Base-by-base conservation (phyloP, 2,888 invertebrate genomes). In the Cenopis cana region DNA sequence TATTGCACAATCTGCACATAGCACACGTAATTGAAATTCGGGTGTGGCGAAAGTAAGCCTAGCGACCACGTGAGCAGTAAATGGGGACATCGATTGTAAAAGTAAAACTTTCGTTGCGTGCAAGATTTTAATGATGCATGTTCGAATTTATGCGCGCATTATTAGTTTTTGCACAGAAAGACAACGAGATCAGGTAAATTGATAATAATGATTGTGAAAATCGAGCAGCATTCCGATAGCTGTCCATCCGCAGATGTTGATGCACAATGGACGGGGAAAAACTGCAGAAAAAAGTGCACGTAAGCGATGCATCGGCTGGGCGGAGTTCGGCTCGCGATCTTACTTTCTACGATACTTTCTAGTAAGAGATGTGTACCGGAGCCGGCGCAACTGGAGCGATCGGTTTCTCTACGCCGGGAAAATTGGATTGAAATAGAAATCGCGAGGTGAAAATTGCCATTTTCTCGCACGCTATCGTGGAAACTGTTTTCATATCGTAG, bases 291-390 rank as follows among this genome's bases (percentile, higher is more conserved):
- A 90, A 89, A 88, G 82, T 81, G 86, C 85, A 86, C 88, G 89
- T 89, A 89, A 90, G 90, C 85, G 85, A 87, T 86, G 89, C 87
- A 89, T 87, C 86, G 83, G 80, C 85, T 82, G 87, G 83, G 82
- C 86, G 87, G 84, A 88, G 89, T 88, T 86, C 84, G 85, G 81
- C 82, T 85, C 82, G 82, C 89, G 88, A 89, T 92, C 88, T 93
- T 93, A 93, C 93, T 93, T 93, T 93, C 93, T 91, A 93, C 87
- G 82, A 91, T 89, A 93, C 93, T 93, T 93, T 93, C 93, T 93
- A 93, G 91, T 88, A 86, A 90, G 90, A 91, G 92, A 93, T 93
- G 91, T 93, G 91, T 92, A 91, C 88, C 91, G 89, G 80, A 81
- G 87, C 81, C 84, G 82, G 85, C 87, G 88, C 90, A 91, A 93